Base-by-base conservation (phyloP, 2,113 vertebrate genomes). In the Pterocles gutturalis region DNA sequence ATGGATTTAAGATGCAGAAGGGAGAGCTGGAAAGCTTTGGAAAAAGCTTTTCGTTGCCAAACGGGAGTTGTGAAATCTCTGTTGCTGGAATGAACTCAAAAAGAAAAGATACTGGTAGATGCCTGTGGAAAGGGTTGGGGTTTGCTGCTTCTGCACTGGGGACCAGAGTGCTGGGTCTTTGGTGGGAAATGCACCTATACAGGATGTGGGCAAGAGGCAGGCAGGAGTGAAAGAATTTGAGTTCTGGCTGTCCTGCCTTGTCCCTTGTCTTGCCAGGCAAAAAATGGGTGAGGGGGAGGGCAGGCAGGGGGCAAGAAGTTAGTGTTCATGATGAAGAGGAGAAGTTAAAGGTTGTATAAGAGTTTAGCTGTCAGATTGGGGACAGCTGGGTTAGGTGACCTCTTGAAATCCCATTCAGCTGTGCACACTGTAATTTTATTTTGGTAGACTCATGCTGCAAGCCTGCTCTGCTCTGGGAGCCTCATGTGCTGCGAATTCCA, bases 11-110 rank as follows among this genome's bases (percentile, higher is more conserved):
- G 76, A 90, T 81, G 45, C 64, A 77, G 67, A 78, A 83, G 38
- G 28, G 53, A 89, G 83, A 85, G 54, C 64, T 86, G 60, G 67
- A 66, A 73, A 70, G 79, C 64, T 92, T 90, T 62, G 86, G 90
- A 49, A 83, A 89, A 93, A 69, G 36, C 41, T 73, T 86, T 78
- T 58, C 0, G 1, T 83, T 96, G 91, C 80, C 83, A 90, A 78
- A 71, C 1, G 5, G 67, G 49, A 89, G 58, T 97, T 90, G 89
- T 65, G 71, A 96, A 93, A 73, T 81, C 1, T 25, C 54, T 54
- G 41, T 73, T 83, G 51, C 86, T 81, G 51, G 58, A 70, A 89
- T 19, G 19, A 66, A 14, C 43, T 81, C 4, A 53, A 12, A 81
- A 78, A 36, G 31, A 80, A 80, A 73, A 66, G 46, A 70, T 96